Evolutionary conservation across 2,797 vertebrate genomes (phyloP).

Genomic region (Tangara arthus): DNA sequence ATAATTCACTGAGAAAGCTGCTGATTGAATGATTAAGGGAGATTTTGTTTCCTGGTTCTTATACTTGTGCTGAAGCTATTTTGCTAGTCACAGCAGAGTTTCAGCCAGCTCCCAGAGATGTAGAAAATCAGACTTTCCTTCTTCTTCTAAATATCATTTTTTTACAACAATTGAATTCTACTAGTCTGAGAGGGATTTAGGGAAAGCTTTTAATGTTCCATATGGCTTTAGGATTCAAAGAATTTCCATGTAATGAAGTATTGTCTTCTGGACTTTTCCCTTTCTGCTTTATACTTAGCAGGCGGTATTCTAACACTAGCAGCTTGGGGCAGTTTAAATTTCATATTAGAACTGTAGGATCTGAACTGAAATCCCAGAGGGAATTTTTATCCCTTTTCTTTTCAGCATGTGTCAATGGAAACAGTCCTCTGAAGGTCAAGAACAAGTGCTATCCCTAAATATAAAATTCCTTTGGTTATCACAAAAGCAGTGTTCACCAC

Average conservation of each 20-base stretch:
- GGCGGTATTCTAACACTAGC: slow-evolving; percentile 45
- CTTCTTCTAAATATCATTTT: background rate
- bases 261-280: slow-evolving; percentile 48
- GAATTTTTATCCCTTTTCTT: slow-evolving; percentile 51
- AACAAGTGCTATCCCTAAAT: slow-evolving; percentile 53
- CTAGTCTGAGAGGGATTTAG: slow-evolving; percentile 13
- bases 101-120: background rate
- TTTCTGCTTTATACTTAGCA: slow-evolving; percentile 66
- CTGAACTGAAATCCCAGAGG: slow-evolving; percentile 42
- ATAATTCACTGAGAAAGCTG: background rate
- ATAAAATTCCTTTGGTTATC: slow-evolving; percentile 63
- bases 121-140: background rate
- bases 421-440: slow-evolving; percentile 50
- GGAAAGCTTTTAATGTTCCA: slow-evolving; percentile 41
- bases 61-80: background rate
- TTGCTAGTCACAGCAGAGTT: background rate
- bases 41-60: background rate
- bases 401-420: slow-evolving; percentile 58
- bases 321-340: slow-evolving; percentile 51
- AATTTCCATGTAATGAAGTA: slow-evolving; percentile 58
- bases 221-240: slow-evolving; percentile 49
- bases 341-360: slow-evolving; percentile 35
- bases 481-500: slow-evolving; percentile 37
- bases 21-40: background rate
- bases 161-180: slow-evolving; percentile 6